Conservation (phyloP, 2,113 vertebrate genomes). For the Bos indicus region DNA sequence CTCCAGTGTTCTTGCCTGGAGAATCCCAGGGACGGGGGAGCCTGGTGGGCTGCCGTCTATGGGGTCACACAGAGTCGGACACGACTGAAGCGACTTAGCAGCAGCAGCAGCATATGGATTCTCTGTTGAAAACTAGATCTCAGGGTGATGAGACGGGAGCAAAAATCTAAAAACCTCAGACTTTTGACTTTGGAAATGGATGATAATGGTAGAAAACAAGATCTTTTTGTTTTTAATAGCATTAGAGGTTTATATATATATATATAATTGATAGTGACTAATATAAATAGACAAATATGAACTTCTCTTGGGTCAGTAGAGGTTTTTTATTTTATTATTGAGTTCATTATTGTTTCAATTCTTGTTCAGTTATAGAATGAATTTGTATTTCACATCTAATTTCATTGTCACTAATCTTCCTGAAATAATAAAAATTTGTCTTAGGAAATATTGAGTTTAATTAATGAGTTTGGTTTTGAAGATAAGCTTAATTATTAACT, state of each 20-base stretch:
- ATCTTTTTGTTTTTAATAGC: not conserved
- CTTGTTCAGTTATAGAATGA: not conserved
- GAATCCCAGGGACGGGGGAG: too few relatives aligned
- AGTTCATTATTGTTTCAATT: conserved; percentile 5
- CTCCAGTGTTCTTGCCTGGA: too few relatives aligned
- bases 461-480: conserved; percentile 25
- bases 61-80: too few relatives aligned
- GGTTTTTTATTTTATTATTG: not conserved
- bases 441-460: not conserved
- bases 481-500: not conserved
- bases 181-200: not conserved
- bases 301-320: not conserved
- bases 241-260: not conserved
- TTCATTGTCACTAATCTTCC: not conserved
- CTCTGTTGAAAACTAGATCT: not conserved
- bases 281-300: not conserved
- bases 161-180: not conserved
- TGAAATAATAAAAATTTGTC: not conserved
- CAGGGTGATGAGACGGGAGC: not conserved
- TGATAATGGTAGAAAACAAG: not conserved
- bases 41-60: too few relatives aligned
- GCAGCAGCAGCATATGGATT: not conserved
- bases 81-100: too few relatives aligned
- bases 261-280: not conserved
- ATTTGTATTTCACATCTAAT: not conserved